These are phyloP conservation scores for Drosophila rellima DNA, from an alignment of 2,888 invertebrate genomes.

Conservation along the genomic window DNA sequence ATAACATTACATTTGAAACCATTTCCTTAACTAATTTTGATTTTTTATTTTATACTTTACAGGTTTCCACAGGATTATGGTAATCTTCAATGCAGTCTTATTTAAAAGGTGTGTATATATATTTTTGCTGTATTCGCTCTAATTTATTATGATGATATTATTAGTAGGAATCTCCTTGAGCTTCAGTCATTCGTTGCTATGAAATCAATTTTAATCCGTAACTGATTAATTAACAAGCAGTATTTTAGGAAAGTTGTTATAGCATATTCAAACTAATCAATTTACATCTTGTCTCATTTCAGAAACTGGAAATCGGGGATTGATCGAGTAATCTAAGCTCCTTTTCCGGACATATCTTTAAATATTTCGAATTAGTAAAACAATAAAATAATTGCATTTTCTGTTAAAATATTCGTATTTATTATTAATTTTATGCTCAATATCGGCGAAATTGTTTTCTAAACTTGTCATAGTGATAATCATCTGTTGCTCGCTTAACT, in stretches of 20 bases:
- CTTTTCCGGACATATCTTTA: too few species aligned
- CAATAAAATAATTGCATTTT: conserved; percentile 7
- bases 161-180: conserved; percentile 82
- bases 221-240: conserved; percentile 45
- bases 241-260: background rate
- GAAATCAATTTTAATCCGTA: conserved; percentile 64
- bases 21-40: background rate
- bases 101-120: conserved; percentile 31
- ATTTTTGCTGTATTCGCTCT: background rate
- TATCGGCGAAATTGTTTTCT: conserved; percentile 97
- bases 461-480: conserved; percentile 98
- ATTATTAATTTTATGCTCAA: conserved; percentile 83
- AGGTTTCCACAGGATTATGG: background rate
- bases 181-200: conserved; percentile 72
- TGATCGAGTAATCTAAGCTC: background rate
- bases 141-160: conserved; percentile 56
- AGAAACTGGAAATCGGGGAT: background rate
- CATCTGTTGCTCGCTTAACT: conserved; percentile 97
- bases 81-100: background rate
- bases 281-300: conserved; percentile 6
- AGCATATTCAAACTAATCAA: conserved; percentile 7
- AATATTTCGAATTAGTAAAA: background rate
- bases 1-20: background rate
- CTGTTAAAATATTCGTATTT: conserved; percentile 18
- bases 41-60: conserved; percentile 4